Conservation (phyloP, 1,140 invertebrate species). For the Triops cancriformis region DNA sequence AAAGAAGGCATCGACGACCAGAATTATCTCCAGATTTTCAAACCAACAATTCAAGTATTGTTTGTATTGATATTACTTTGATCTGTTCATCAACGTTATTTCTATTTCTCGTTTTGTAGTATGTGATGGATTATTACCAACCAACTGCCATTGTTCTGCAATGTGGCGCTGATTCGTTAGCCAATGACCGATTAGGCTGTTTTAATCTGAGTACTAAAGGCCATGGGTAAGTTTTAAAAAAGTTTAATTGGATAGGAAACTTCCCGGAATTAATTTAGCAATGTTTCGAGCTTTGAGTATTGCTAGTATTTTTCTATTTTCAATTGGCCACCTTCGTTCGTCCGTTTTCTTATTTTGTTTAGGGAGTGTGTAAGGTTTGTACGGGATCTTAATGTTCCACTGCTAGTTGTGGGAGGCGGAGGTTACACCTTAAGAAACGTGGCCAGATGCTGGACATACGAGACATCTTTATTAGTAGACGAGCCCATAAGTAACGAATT, state of each 20-base stretch:
- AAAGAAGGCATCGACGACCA: constrained; percentile 94
- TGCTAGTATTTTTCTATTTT: constrained; percentile 12
- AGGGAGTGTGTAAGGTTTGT: constrained; percentile 94
- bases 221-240: constrained; percentile 53
- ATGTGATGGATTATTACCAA: constrained; percentile 93
- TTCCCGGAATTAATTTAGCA: not conserved
- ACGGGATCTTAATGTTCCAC: constrained; percentile 83
- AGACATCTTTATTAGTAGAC: constrained; percentile 88
- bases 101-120: constrained; percentile 36
- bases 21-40: constrained; percentile 87
- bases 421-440: constrained; percentile 97
- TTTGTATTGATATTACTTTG: not conserved
- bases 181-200: constrained; percentile 83
- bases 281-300: not conserved
- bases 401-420: constrained; percentile 90
- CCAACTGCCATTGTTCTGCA: constrained; percentile 95
- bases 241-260: not conserved
- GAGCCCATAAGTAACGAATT: constrained; percentile 85
- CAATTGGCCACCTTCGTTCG: not conserved
- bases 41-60: constrained; percentile 68
- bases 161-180: constrained; percentile 96
- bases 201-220: constrained; percentile 83
- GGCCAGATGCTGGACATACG: constrained; percentile 97
- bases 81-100: not conserved
- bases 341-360: constrained; percentile 26